Evolutionary conservation across 2,888 invertebrate species (phyloP).

Genomic region (Galerucella nymphaeae): DNA sequence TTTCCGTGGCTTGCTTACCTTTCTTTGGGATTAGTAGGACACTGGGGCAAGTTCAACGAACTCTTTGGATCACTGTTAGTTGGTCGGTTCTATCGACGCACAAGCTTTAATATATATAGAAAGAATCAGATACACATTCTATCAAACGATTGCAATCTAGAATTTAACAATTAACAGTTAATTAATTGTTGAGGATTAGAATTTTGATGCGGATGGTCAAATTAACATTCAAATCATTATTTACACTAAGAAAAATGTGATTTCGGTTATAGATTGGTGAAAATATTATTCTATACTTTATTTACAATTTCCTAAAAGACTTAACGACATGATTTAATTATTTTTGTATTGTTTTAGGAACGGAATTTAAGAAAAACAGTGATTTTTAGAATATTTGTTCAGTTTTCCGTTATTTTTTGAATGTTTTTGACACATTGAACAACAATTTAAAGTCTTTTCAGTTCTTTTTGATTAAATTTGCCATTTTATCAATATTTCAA

Average conservation of each 20-base stretch:
- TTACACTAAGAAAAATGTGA: background rate
- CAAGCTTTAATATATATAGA: constrained; percentile 25
- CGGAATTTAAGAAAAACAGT: no score
- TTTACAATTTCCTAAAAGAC: no score
- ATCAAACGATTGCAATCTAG: constrained; percentile 21
- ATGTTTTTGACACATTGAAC: no score
- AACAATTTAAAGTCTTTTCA: no score
- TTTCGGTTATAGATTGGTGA: background rate
- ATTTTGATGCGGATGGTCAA: constrained; percentile 14
- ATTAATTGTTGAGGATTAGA: constrained; percentile 22
- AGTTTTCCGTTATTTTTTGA: no score
- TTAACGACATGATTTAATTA: no score
- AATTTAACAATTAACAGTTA: constrained; percentile 28
- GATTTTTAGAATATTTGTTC: no score
- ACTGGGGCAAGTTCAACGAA: constrained; percentile 64
- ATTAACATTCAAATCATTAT: background rate
- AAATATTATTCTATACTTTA: no score
- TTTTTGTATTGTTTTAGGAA: no score
- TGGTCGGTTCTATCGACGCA: background rate
- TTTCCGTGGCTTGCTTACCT: constrained; percentile 56
- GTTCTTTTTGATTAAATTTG: no score
- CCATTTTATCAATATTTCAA: no score
- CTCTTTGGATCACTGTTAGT: constrained; percentile 54
- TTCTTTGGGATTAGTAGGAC: constrained; percentile 64
- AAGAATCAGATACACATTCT: constrained; percentile 32